These are phyloP conservation scores for Phrynocephalus forsythii DNA, from an alignment of 2,797 vertebrate genomes.

Conservation along the genomic window DNA sequence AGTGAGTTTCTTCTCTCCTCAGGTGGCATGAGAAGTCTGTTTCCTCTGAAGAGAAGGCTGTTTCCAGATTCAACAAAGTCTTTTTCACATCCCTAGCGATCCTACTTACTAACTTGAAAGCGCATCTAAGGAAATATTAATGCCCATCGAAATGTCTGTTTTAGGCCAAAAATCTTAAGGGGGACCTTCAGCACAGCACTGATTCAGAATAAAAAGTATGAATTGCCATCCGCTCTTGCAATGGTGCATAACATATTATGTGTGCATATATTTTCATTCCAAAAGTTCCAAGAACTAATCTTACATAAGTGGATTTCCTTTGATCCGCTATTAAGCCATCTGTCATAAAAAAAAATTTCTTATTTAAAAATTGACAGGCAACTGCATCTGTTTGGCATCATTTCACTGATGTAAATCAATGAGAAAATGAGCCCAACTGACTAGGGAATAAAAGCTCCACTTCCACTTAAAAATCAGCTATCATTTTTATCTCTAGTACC, in stretches of 20 bases:
- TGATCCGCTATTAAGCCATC: slow-evolving; percentile 5
- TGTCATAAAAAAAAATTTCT: slow-evolving; percentile 3
- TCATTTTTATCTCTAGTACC: background rate
- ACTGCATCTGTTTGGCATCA: background rate
- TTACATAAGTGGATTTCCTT: background rate
- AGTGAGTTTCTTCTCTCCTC: too few species aligned
- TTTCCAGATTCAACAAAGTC: too few species aligned
- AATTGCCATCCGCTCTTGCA: too few species aligned
- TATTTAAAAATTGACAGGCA: slow-evolving; percentile 27
- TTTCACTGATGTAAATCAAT: background rate
- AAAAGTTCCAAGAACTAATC: background rate
- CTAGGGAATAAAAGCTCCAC: background rate
- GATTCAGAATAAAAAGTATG: background rate
- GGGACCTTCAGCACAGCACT: background rate
- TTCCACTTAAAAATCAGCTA: background rate
- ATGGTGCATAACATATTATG: too few species aligned
- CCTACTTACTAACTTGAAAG: background rate
- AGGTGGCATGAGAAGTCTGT: too few species aligned
- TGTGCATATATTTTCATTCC: background rate
- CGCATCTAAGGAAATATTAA: background rate
- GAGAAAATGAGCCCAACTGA: background rate
- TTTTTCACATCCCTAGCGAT: background rate
- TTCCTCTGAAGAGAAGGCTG: too few species aligned
- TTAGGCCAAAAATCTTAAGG: background rate
- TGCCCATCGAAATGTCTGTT: background rate